Evolutionary conservation across 2,797 vertebrate genomes (phyloP).

Genomic region (Rhyacichthys aspro): DNA sequence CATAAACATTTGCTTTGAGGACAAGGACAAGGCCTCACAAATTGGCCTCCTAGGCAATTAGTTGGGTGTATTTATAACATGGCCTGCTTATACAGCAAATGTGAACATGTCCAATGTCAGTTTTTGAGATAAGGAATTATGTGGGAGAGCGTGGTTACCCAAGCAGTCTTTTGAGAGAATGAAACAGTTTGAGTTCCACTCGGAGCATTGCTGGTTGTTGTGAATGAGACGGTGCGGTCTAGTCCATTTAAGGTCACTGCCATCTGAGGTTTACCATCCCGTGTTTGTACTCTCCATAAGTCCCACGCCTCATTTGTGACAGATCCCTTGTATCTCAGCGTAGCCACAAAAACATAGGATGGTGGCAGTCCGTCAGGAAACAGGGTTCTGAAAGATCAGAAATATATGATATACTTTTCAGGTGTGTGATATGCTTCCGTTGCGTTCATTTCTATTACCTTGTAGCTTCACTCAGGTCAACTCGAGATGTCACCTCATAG

Average conservation of each 20-base stretch:
- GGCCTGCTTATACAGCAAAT: neutral
- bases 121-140: neutral
- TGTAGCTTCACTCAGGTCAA: slow-evolving; percentile 91
- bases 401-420: slow-evolving; percentile 13
- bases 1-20: too few species aligned
- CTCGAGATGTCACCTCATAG: slow-evolving; percentile 88
- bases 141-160: slow-evolving; percentile 72
- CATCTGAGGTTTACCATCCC: slow-evolving; percentile 89
- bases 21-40: too few species aligned
- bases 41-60: too few species aligned
- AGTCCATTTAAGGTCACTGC: slow-evolving; percentile 91
- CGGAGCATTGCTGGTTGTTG: slow-evolving; percentile 84
- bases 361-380: slow-evolving; percentile 97
- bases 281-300: slow-evolving; percentile 92
- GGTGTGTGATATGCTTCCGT: neutral
- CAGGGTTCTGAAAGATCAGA: slow-evolving; percentile 78
- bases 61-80: neutral
- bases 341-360: slow-evolving; percentile 96
- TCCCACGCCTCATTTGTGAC: slow-evolving; percentile 91
- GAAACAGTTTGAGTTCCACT: slow-evolving; percentile 87
- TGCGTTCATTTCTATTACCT: slow-evolving; percentile 75
- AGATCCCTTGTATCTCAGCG: slow-evolving; percentile 90
- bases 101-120: neutral
- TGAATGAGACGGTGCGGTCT: slow-evolving; percentile 87
- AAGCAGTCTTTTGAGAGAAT: slow-evolving; percentile 83